These are phyloP conservation scores for Chaenogobius annularis DNA, from an alignment of 2,113 vertebrate genomes.

Conservation along the genomic window DNA sequence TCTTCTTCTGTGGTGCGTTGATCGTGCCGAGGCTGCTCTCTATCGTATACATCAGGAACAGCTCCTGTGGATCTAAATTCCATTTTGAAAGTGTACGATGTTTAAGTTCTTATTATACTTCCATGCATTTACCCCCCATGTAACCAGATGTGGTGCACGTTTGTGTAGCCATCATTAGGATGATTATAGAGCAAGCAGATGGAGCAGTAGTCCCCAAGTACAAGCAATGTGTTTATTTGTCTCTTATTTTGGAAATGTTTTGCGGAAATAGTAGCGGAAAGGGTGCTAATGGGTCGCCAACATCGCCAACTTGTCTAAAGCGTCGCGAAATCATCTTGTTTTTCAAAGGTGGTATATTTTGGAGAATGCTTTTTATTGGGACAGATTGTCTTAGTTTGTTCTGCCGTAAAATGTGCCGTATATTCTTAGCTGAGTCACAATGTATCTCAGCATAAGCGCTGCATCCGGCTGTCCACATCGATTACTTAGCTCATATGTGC, in stretches of 20 bases:
- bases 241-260: conserved; percentile 1
- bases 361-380: background rate
- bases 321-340: conserved; percentile 1
- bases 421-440: background rate
- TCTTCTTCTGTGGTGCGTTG: background rate
- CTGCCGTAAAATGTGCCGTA: background rate
- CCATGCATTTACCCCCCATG: background rate
- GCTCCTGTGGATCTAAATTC: too few relatives aligned
- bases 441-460: background rate
- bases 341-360: conserved; percentile 1
- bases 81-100: background rate
- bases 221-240: background rate
- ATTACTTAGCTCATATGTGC: background rate
- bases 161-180: background rate
- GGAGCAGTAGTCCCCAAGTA: background rate
- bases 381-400: too few relatives aligned
- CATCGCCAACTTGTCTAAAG: background rate
- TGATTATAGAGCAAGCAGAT: too few relatives aligned
- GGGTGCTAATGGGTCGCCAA: background rate
- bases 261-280: background rate
- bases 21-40: background rate
- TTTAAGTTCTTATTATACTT: background rate
- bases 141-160: background rate
- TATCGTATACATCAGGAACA: background rate
- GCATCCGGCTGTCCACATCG: too few relatives aligned